Conservation (phyloP, 2,888 invertebrate species). For the Sabellastarte sp. region DNA sequence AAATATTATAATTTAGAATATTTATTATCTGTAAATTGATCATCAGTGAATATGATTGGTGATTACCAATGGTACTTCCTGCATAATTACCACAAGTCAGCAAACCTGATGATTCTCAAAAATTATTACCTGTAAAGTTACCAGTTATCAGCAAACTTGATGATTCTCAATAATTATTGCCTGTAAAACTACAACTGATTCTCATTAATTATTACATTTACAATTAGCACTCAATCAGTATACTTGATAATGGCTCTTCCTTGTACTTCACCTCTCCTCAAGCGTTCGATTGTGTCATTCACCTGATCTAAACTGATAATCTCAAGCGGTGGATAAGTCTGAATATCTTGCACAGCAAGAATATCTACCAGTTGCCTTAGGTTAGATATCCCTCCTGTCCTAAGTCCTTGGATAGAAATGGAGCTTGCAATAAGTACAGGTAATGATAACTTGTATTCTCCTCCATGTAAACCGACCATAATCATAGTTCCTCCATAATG, state of each 20-base stretch:
- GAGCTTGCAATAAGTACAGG: slow-evolving; percentile 6
- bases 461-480: slow-evolving; percentile 11
- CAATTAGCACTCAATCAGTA: neutral
- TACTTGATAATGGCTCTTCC: slow-evolving; percentile 16
- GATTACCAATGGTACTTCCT: too few species aligned
- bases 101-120: too few species aligned
- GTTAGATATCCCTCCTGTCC: slow-evolving; percentile 3
- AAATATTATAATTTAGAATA: too few species aligned
- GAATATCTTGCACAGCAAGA: slow-evolving; percentile 10
- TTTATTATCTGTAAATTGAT: too few species aligned
- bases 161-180: too few species aligned
- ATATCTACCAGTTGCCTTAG: slow-evolving; percentile 16
- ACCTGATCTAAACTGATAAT: slow-evolving; percentile 6
- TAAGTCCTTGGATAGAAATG: slow-evolving; percentile 10
- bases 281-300: slow-evolving; percentile 7
- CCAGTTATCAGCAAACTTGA: too few species aligned
- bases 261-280: slow-evolving; percentile 9
- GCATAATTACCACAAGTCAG: too few species aligned
- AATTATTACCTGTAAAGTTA: too few species aligned
- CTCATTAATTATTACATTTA: too few species aligned
- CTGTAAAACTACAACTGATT: too few species aligned
- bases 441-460: slow-evolving; percentile 9
- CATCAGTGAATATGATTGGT: too few species aligned
- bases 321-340: slow-evolving; percentile 11
- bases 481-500: slow-evolving; percentile 17